Conservation (phyloP, 2,113 vertebrate genomes). For the Baryphthengus martii region DNA sequence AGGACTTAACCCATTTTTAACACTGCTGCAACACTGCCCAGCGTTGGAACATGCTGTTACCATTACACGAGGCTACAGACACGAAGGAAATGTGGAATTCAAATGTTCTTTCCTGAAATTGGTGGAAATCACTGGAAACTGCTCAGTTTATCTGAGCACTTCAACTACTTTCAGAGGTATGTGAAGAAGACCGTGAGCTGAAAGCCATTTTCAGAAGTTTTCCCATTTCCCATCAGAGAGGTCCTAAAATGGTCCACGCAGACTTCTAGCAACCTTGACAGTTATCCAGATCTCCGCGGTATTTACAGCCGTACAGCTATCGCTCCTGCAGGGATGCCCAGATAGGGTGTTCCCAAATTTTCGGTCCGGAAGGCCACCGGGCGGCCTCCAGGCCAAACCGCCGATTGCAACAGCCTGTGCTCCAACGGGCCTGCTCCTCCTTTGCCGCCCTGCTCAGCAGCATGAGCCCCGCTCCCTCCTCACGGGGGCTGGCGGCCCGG, state of each 20-base stretch:
- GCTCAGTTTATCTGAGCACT: not conserved
- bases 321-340: not conserved
- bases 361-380: not conserved
- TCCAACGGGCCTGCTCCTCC: rapidly evolving
- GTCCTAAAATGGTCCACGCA: rapidly evolving
- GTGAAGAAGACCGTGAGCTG: not conserved
- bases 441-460: rapidly evolving
- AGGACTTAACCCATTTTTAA: not conserved
- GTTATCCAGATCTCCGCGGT: not conserved
- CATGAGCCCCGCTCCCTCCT: not conserved
- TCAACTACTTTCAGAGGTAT: not conserved
- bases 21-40: not conserved
- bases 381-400: rapidly evolving
- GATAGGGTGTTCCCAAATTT: not conserved
- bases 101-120: not conserved
- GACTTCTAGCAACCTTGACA: not conserved
- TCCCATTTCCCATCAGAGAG: not conserved
- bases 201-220: not conserved
- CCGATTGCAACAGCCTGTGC: rapidly evolving
- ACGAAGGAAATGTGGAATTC: rapidly evolving
- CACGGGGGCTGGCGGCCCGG: rapidly evolving
- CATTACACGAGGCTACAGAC: not conserved
- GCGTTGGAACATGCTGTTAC: not conserved
- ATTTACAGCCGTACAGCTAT: not conserved
- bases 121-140: not conserved